Evolutionary conservation across 2,113 vertebrate genomes (phyloP).

Genomic region (Apodemus speciosus): DNA sequence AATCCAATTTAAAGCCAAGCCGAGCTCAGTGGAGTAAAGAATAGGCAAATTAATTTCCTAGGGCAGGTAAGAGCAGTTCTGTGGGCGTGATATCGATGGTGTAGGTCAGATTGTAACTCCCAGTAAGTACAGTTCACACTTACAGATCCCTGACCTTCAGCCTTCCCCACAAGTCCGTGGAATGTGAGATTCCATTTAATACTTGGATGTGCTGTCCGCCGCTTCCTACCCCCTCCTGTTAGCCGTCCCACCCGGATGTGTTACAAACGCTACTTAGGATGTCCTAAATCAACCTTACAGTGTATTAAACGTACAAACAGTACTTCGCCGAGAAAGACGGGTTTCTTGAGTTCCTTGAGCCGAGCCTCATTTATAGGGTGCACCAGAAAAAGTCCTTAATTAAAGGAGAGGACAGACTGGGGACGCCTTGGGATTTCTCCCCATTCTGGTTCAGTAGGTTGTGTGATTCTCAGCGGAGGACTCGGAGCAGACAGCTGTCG

Average conservation of each 20-base stretch:
- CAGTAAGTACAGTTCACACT: background rate
- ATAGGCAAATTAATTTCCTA: background rate
- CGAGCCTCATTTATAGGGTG: background rate
- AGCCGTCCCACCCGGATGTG: background rate
- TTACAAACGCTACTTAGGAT: background rate
- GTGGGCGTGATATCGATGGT: background rate
- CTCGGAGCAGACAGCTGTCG: background rate
- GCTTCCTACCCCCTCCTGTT: background rate
- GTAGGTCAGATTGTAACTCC: background rate
- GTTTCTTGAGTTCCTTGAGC: conserved; percentile 35
- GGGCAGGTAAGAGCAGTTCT: background rate
- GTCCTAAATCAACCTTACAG: background rate
- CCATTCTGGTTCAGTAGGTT: background rate
- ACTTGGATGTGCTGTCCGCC: background rate
- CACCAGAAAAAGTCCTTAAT: background rate
- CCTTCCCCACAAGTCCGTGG: background rate
- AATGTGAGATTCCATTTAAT: background rate
- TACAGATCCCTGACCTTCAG: background rate
- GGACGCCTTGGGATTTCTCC: background rate
- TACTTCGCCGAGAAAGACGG: background rate
- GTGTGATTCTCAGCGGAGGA: background rate
- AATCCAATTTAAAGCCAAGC: conserved; percentile 33
- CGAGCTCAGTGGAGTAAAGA: background rate
- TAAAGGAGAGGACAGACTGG: background rate
- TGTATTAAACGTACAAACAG: background rate